Percentiles rank a stretch among this genome's conserved stretches.
phyloP scores from a whole-genome alignment of 2,113 vertebrate genomes.

The Gracilinanus agilis region DNA sequence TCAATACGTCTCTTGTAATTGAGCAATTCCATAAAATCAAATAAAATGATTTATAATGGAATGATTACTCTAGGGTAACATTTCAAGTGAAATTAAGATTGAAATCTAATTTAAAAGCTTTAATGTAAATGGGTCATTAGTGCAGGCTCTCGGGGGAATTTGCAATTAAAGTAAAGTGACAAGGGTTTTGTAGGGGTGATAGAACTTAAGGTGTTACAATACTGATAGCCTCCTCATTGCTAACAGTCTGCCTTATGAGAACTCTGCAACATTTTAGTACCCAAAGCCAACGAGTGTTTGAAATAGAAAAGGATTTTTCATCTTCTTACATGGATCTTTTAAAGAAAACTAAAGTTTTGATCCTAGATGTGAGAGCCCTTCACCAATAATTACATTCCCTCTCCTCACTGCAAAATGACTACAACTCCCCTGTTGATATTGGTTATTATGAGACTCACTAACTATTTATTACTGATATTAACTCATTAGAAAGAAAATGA shows the following conservation, averaged over 20 bases:
- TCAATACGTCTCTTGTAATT: conserved; percentile 72
- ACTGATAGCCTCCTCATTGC: conserved; percentile 68
- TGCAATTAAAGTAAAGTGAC: conserved; percentile 81
- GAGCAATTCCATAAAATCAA: conserved; percentile 78
- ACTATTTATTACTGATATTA: not conserved
- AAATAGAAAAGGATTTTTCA: conserved; percentile 34
- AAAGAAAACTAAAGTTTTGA: conserved; percentile 43
- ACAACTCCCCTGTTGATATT: not conserved
- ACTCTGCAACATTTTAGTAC: conserved; percentile 42
- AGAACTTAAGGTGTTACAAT: conserved; percentile 80
- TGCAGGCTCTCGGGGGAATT: conserved; percentile 74
- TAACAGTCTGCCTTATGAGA: conserved; percentile 55
- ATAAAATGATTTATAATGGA: conserved; percentile 79
- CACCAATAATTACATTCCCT: not conserved
- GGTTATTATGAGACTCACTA: not conserved
- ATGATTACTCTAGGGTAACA: conserved; percentile 78
- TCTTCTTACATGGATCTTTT: conserved; percentile 45
- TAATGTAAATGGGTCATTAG: conserved; percentile 83
- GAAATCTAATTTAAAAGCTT: conserved; percentile 84
- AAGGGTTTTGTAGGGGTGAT: conserved; percentile 77
- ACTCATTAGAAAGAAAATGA: not conserved
- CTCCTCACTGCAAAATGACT: not conserved
- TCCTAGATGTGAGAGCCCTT: conserved; percentile 20
- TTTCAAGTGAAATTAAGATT: conserved; percentile 80
- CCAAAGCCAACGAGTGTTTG: conserved; percentile 40